phyloP scores from a whole-genome alignment of 2,113 vertebrate genomes.

The Ariopsis seemanni region DNA sequence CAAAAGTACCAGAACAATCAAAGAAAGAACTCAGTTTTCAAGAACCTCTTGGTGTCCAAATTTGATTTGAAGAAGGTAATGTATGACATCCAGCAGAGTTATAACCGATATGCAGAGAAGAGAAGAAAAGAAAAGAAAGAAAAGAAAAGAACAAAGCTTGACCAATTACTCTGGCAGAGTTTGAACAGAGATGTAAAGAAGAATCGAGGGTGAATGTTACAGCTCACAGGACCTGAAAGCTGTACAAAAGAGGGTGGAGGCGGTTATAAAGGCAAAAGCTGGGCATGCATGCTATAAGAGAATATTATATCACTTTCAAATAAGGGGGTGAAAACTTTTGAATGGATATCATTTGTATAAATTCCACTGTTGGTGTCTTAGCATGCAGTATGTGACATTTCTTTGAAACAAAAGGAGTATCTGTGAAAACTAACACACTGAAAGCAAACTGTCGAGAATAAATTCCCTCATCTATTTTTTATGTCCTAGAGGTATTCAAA shows the following conservation, averaged over 20 bases:
- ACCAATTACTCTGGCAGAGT: not conserved
- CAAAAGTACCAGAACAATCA: not conserved
- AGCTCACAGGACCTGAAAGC: not conserved
- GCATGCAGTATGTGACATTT: not conserved
- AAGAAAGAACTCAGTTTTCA: not conserved
- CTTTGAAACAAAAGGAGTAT: no score
- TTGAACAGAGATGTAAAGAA: not conserved
- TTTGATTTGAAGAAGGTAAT: not conserved
- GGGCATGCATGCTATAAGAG: not conserved
- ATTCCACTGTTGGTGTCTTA: not conserved
- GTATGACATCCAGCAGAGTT: not conserved
- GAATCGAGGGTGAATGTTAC: not conserved
- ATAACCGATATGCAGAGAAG: not conserved
- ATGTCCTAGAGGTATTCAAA: not conserved
- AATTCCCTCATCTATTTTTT: not conserved
- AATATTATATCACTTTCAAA: not conserved
- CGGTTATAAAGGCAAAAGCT: not conserved
- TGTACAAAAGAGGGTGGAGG: constrained; percentile 18
- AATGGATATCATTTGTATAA: not conserved
- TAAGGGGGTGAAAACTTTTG: not conserved
- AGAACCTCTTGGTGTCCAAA: not conserved
- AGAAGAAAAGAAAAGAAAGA: no score
- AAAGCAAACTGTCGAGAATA: not conserved
- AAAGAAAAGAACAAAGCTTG: not conserved
- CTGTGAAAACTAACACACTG: not conserved